Conservation (phyloP, 2,797 vertebrate species). For the Threskiornis aethiopicus region DNA sequence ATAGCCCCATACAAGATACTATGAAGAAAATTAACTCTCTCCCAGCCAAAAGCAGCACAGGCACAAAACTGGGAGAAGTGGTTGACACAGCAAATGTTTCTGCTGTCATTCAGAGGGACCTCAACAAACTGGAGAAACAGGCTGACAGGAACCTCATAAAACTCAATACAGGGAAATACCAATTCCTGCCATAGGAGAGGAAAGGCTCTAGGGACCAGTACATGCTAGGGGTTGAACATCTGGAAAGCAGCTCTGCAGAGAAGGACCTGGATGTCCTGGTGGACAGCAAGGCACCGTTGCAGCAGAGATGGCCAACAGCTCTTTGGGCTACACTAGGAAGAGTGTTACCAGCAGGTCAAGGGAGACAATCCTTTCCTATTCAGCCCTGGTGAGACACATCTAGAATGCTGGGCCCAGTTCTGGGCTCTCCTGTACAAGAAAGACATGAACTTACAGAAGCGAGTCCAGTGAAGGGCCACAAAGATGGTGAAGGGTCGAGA, state of each 20-base stretch:
- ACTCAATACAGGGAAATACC: neutral
- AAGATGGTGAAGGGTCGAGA: neutral
- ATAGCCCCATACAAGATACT: no score
- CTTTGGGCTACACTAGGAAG: fast-evolving
- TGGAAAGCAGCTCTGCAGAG: neutral
- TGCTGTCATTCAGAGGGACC: neutral
- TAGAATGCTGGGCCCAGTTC: neutral
- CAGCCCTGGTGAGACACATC: neutral
- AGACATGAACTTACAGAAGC: neutral
- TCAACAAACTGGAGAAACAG: neutral
- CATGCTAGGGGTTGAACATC: fast-evolving
- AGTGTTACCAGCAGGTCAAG: neutral
- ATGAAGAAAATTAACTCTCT: no score
- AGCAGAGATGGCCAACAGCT: neutral
- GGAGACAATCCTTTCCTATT: neutral
- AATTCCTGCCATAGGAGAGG: neutral
- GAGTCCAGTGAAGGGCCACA: neutral
- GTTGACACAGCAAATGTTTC: neutral
- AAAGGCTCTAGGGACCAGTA: neutral
- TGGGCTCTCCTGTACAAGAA: neutral
- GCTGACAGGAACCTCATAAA: neutral
- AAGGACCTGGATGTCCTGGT: neutral
- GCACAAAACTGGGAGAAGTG: neutral
- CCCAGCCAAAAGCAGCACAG: no score
- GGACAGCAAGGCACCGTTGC: neutral